Evolutionary conservation across 2,113 vertebrate genomes (phyloP).

Genomic region (Oenanthe melanoleuca): DNA sequence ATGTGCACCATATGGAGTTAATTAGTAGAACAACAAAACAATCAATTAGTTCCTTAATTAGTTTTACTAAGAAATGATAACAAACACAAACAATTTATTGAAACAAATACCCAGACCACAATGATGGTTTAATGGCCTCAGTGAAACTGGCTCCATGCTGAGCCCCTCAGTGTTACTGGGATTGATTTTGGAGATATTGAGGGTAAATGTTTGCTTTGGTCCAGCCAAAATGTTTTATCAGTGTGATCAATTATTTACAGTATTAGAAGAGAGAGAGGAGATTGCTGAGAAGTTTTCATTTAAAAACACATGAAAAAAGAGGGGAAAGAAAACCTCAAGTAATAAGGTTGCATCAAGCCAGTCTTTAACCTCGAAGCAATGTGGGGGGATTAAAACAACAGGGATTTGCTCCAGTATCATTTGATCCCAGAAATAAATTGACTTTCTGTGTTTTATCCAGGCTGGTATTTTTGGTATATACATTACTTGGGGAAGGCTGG

Average conservation of each 20-base stretch:
- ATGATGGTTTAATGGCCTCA: slow-evolving; percentile 72
- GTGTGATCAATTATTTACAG: slow-evolving; percentile 80
- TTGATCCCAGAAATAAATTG: not conserved
- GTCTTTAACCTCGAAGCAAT: not conserved
- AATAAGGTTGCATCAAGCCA: slow-evolving; percentile 13
- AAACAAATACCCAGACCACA: slow-evolving; percentile 71
- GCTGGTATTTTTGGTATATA: not conserved
- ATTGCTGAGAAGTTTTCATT: slow-evolving; percentile 67
- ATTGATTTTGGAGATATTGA: slow-evolving; percentile 73
- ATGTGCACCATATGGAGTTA: slow-evolving; percentile 85
- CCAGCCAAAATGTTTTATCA: slow-evolving; percentile 72
- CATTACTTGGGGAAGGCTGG: not conserved
- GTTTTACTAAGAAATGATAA: slow-evolving; percentile 83
- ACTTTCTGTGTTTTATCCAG: not conserved
- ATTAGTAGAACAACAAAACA: slow-evolving; percentile 85
- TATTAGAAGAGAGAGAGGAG: slow-evolving; percentile 63
- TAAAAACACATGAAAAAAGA: not conserved
- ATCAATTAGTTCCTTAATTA: slow-evolving; percentile 86
- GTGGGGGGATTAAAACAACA: not conserved
- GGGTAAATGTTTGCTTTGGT: slow-evolving; percentile 64
- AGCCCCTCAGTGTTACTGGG: slow-evolving; percentile 30
- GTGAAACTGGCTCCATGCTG: slow-evolving; percentile 59
- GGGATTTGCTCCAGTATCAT: not conserved
- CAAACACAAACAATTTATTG: slow-evolving; percentile 81
- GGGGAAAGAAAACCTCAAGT: slow-evolving; percentile 24